Conservation (phyloP, 2,113 vertebrate species). For the Tichodroma muraria region DNA sequence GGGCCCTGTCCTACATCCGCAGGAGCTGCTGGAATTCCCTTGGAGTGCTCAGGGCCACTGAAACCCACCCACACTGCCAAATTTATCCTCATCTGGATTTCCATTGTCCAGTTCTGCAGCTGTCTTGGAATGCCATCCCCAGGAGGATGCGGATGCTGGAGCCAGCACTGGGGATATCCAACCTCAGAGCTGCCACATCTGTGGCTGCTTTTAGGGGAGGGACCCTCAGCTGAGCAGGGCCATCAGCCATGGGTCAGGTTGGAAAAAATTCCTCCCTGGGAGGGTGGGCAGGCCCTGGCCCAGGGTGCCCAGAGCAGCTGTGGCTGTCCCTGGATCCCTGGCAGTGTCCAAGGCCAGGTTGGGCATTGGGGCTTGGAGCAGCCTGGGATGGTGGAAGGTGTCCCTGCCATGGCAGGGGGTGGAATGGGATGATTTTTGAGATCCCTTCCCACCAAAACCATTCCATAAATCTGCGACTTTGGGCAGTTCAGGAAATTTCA, state of each 20-base stretch:
- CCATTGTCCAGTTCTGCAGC: not conserved
- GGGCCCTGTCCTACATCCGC: not conserved
- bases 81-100: not conserved
- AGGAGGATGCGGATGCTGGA: not conserved
- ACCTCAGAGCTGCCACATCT: not conserved
- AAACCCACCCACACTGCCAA: not conserved
- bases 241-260: not conserved
- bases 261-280: not conserved
- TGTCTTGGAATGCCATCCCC: not conserved
- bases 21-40: not conserved
- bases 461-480: no score
- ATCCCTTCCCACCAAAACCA: no score
- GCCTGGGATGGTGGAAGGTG: not conserved
- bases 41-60: rapidly evolving
- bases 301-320: not conserved
- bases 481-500: no score
- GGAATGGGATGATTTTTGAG: rapidly evolving
- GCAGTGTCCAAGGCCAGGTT: not conserved
- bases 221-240: not conserved
- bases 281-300: not conserved
- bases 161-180: not conserved
- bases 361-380: not conserved
- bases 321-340: not conserved
- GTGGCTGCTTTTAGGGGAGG: not conserved
- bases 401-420: not conserved